Evolutionary conservation across 2,113 vertebrate species (phyloP).

Genomic region (Hemiprocne comata): DNA sequence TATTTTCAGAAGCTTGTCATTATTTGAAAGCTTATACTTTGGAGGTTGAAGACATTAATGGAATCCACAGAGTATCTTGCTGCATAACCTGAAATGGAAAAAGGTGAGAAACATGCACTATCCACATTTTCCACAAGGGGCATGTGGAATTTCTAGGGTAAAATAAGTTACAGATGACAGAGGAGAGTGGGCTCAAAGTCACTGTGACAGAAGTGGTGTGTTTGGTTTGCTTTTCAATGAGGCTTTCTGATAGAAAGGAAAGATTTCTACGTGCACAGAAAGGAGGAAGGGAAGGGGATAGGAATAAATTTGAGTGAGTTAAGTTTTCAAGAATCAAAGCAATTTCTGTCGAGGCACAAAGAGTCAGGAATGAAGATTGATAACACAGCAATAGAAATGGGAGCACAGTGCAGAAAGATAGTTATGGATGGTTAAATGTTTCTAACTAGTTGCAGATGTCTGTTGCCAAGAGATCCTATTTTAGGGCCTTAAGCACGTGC

Average conservation of each 20-base stretch:
- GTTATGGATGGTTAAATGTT: conserved; percentile 62
- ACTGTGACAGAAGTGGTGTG: background rate
- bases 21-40: background rate
- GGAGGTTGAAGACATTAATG: background rate
- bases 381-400: conserved; percentile 24
- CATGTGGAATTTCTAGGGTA: background rate
- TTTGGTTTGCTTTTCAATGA: conserved; percentile 21
- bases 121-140: background rate
- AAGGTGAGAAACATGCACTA: background rate
- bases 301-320: conserved; percentile 9
- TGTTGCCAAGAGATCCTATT: background rate
- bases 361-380: conserved; percentile 58
- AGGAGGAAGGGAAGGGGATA: background rate
- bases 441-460: conserved; percentile 40
- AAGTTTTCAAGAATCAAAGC: conserved; percentile 44
- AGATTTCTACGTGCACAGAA: background rate
- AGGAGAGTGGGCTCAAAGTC: conserved; percentile 8
- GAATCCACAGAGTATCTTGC: background rate
- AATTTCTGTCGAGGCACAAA: conserved; percentile 38
- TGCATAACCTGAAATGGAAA: background rate
- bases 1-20: background rate
- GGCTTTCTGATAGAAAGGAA: background rate
- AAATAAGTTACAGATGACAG: background rate
- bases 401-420: conserved; percentile 48
- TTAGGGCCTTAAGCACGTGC: background rate